Base-by-base conservation (phyloP, 2,113 vertebrate species). In the Cyprinus carpio region DNA sequence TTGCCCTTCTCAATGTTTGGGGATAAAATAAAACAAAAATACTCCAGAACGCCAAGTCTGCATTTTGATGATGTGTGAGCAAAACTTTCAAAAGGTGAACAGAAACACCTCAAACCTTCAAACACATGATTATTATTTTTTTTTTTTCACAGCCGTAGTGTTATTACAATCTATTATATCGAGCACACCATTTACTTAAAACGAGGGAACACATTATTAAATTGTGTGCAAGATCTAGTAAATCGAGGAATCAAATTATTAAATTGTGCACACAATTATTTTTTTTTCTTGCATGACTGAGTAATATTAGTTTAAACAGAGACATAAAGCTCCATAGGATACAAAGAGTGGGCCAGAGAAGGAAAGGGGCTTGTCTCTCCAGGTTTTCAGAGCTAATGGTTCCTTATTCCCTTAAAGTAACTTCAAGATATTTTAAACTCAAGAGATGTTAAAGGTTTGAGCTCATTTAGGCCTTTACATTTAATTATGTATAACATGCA, bases 1-100 rank as follows among this genome's bases (percentile, higher is more conserved):
- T 60, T 69, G 29, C 29, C 40, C 71, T 80, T 69, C 75, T 80
- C 54, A 87, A 51, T 60, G 43, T 49, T 43, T 12, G 29, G 29
- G 10, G 6, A 37, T 34, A 6, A 27, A 31, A 54, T 54, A 20
- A 76, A 54, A 54, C 13, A 27, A 15, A 27, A 25, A 27, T 16
- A 49, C n/a, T 11, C 25, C 7, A 75, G 71, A 23, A 43, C 9
- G 12, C 71, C 11, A 75, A 23, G n/a, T 65, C 37, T 54, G 34
- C 43, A 46, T 46, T 46, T 46, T 46, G 11, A 46, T 46, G 43
- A 46, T 46, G 43, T 18, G 25, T 18, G 12, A 64, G 75, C 40
- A 29, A 75, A 51, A 64, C 40, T 13, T 34, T 67, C 31, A 64
- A 40, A 78, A 11, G 10, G 2, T 46, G 43, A 46, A 46, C 43